A percentile compares a stretch with the other conserved stretches of the same genome.
phyloP scores from a whole-genome alignment of 2,888 invertebrate genomes.

The Piscicola geometra region DNA sequence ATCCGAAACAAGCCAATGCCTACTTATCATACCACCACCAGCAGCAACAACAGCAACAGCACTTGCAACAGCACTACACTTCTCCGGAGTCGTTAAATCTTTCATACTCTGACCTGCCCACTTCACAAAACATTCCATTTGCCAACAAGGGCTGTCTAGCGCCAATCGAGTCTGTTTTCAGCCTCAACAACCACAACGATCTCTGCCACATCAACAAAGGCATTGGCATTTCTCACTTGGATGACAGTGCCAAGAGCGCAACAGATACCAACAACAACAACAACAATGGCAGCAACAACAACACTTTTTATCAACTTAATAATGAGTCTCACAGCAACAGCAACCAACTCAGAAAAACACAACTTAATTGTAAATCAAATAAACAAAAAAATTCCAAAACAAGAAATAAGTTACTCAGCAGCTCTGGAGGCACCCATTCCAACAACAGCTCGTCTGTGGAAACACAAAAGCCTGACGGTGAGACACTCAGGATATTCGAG shows the following conservation, averaged over 20 bases:
- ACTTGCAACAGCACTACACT: neutral
- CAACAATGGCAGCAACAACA: neutral
- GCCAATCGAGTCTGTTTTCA: slow-evolving; percentile 1
- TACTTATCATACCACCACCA: slow-evolving; percentile 27
- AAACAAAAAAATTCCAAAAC: neutral
- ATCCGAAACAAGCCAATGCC: neutral
- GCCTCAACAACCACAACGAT: neutral
- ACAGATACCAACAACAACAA: neutral
- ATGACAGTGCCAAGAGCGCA: neutral
- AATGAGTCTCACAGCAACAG: neutral
- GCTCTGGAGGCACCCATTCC: neutral
- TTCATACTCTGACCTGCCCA: neutral
- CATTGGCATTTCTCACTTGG: slow-evolving; percentile 8
- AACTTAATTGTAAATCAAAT: neutral
- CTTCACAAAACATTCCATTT: slow-evolving; percentile 4
- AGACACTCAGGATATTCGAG: too few relatives aligned
- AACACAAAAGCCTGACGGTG: too few relatives aligned
- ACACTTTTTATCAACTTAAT: neutral
- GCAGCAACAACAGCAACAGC: slow-evolving; percentile 27
- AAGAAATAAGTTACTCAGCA: neutral
- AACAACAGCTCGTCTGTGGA: too few relatives aligned
- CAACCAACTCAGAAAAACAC: neutral
- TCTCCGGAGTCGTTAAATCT: neutral
- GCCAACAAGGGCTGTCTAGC: neutral
- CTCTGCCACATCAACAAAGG: neutral